These are phyloP conservation scores for Synergus laeviventris DNA, from an alignment of 2,888 invertebrate species.

Conservation along the genomic window DNA sequence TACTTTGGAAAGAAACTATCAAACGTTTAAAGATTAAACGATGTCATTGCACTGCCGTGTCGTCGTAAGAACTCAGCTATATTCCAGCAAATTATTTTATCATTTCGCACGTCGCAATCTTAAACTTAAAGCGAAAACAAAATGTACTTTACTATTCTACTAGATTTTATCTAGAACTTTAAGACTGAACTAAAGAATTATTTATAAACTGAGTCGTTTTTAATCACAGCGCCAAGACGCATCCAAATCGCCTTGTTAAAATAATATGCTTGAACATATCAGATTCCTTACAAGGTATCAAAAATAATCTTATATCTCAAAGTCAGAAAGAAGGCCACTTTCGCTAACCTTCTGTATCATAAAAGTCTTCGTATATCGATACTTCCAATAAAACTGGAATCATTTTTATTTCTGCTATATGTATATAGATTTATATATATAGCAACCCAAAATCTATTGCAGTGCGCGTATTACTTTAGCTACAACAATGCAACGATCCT, in stretches of 20 bases:
- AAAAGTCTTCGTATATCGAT: constrained; percentile 69
- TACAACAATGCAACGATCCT: constrained; percentile 52
- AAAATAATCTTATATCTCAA: constrained; percentile 65
- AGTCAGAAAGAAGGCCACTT: constrained; percentile 52
- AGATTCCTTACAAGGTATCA: constrained; percentile 64
- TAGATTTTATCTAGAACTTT: constrained; percentile 26
- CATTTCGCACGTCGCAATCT: constrained; percentile 19
- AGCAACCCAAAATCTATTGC: constrained; percentile 69
- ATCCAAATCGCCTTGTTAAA: constrained; percentile 10
- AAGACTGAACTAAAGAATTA: neutral
- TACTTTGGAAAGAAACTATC: constrained; percentile 24
- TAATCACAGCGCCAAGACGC: neutral
- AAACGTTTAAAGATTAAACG: constrained; percentile 54
- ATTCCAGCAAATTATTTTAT: constrained; percentile 61
- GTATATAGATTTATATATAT: constrained; percentile 53
- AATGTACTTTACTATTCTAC: constrained; percentile 37
- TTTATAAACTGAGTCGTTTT: neutral
- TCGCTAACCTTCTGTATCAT: constrained; percentile 48
- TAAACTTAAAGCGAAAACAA: constrained; percentile 26
- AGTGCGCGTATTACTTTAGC: constrained; percentile 62
- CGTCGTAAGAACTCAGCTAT: constrained; percentile 61
- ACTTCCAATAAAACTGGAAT: constrained; percentile 76
- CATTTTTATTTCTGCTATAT: constrained; percentile 62
- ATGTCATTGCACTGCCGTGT: constrained; percentile 67
- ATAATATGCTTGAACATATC: constrained; percentile 63